Evolutionary conservation across 2,797 vertebrate species (phyloP).

Genomic region (Lateolabrax maculatus): DNA sequence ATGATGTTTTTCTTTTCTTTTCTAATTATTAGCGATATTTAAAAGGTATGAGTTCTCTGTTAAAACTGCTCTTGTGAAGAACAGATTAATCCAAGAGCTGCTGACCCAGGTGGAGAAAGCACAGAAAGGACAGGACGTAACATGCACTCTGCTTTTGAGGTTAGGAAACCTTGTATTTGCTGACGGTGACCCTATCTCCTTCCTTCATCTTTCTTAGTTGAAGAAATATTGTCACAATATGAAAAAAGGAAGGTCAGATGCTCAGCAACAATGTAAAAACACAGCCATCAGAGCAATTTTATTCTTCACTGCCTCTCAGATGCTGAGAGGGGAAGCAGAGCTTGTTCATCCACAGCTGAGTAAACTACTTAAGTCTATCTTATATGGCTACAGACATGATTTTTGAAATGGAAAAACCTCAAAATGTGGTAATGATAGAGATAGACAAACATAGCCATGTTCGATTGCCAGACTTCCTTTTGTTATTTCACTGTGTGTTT

Average conservation of each 20-base stretch:
- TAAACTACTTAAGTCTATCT: conserved; percentile 85
- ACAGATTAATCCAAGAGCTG: conserved; percentile 16
- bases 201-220: conserved; percentile 76
- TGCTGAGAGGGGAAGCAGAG: conserved; percentile 72
- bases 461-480: conserved; percentile 81
- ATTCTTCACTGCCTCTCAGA: conserved; percentile 65
- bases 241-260: conserved; percentile 77
- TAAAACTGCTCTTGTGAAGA: background rate
- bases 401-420: conserved; percentile 76
- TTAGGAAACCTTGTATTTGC: conserved; percentile 69
- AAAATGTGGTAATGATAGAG: conserved; percentile 80
- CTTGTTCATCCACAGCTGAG: conserved; percentile 84
- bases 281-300: conserved; percentile 60
- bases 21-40: background rate
- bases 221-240: conserved; percentile 80
- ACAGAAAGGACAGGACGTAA: conserved; percentile 46
- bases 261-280: conserved; percentile 78
- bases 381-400: conserved; percentile 74
- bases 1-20: background rate
- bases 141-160: conserved; percentile 53
- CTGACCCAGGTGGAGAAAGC: conserved; percentile 55
- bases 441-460: conserved; percentile 80
- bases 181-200: conserved; percentile 71
- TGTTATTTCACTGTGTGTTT: conserved; percentile 82
- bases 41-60: background rate